Evolutionary conservation across 2,888 invertebrate genomes (phyloP), one percentile per base, ranked within the genome.

Genomic region (Diaphora mendica): DNA sequence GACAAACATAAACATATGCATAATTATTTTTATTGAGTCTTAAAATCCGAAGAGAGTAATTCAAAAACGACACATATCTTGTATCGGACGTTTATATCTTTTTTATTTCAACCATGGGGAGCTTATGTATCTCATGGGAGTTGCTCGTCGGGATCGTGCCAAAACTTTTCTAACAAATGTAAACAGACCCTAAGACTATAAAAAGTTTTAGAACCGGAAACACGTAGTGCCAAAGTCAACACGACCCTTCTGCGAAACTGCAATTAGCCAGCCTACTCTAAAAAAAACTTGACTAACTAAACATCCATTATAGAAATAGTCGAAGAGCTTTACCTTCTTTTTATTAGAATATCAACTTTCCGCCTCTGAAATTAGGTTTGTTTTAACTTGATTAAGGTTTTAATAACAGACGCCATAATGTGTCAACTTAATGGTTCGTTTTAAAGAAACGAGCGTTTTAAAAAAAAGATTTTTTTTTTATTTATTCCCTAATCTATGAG

Each of bases 181-280:
- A 89, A 91, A 91, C 88, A 91, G 83, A 86, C 80, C 83, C 78
- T 74, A 73, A 70, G 78, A 81, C 82, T 81, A 78, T 86, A 89
- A 91, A 92, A 90, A 81, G 76, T 79, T 77, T 81, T 78, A 84
- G 89, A 91, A 92, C 93, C 92, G 94, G 92, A 93, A 89, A 79
- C 80, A 70, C 70, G 79, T 83, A 83, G 78, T 85, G 84, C 84
- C 88, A 89, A 85, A 90, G 91, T 92, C 91, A 94, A 94, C 89
- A 92, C 76, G 76, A 80, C 82, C 93, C 93, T 94, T 94, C 94
- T 89, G 87, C 91, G 93, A 93, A 94, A 90, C 89, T 86, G 86
- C 89, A 89, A 91, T 91, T 91, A 90, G 89, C 84, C 77, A 77
- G 79, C 59, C 77, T 79, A 77, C 74, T 76, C 74, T 83, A 39